Conservation (phyloP, 2,888 invertebrate genomes). For the Drosophila birchii region DNA sequence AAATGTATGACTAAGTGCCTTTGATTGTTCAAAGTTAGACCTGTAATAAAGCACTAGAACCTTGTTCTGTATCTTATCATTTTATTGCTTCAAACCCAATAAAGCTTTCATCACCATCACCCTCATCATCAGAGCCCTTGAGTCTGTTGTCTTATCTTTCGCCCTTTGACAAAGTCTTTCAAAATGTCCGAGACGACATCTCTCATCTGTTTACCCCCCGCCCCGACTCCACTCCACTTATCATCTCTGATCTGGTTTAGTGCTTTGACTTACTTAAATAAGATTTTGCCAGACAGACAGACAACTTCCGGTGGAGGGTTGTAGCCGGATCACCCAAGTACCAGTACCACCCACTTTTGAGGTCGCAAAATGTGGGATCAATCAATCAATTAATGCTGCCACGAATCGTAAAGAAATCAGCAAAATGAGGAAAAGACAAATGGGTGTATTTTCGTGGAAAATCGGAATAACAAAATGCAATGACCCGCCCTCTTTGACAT, state of each 20-base stretch:
- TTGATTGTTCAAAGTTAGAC: not conserved
- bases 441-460: slow-evolving; percentile 23
- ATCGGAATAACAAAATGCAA: slow-evolving; percentile 50
- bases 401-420: slow-evolving; percentile 36
- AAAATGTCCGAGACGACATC: slow-evolving; percentile 34
- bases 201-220: slow-evolving; percentile 19
- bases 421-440: slow-evolving; percentile 25
- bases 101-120: slow-evolving; percentile 27
- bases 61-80: slow-evolving; percentile 20
- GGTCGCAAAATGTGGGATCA: slow-evolving; percentile 25
- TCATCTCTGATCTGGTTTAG: slow-evolving; percentile 14
- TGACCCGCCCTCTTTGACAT: slow-evolving; percentile 24
- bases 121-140: slow-evolving; percentile 4
- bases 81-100: slow-evolving; percentile 13
- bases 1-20: too few relatives aligned
- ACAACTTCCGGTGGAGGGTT: slow-evolving; percentile 33
- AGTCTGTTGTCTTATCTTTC: slow-evolving; percentile 33
- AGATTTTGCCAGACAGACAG: slow-evolving; percentile 29
- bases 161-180: slow-evolving; percentile 29
- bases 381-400: slow-evolving; percentile 67
- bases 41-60: slow-evolving; percentile 9
- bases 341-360: slow-evolving; percentile 19
- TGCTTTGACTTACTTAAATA: slow-evolving; percentile 16
- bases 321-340: slow-evolving; percentile 23
- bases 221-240: slow-evolving; percentile 21